Evolutionary conservation across 2,888 invertebrate species (phyloP), one percentile per base, ranked within the genome.

Genomic region (Quadriops clusia): DNA sequence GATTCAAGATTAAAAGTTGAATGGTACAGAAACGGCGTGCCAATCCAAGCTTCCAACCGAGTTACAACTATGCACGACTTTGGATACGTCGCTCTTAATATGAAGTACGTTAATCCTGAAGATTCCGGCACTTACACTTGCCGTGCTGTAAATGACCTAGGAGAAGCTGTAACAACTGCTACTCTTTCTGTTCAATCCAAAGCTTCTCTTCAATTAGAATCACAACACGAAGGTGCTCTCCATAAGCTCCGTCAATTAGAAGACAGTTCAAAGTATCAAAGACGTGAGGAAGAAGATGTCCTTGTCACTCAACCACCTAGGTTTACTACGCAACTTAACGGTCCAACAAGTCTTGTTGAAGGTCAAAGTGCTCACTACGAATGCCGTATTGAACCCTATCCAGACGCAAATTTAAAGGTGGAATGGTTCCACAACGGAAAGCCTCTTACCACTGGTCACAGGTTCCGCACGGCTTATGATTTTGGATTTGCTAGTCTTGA

Each of bases 401-500:
- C 89, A 2, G 90, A 91, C 62, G 72, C 85, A 4, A 78, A 78
- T 41, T 74, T 91, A 56, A 83, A 86, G 51, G 84, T 90, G 1
- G 89, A 89, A 61, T 91, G 90, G 90, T 81, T 85, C 65, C 89
- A 89, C 51, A 90, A 95, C 58, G 90, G 86, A 26, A 78, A 89
- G 58, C 85, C 90, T 23, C 63, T 90, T 27, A 79, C 78, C 48
- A 82, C 81, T 38, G 87, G 87, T 32, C 91, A 93, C 54, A 76
- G 94, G 38, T 90, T 87, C 68, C 77, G 90, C 51, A 93, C 93
- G 26, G 82, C 90, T 26, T 87, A 84, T 52, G 95, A 97, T 57
- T 97, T 98, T 58, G 97, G 97, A 24, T 95, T 93, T 61, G 91
- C 93, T 33, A 86, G 95, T 30, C 70, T 98, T 39, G 97, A 98